These are phyloP conservation scores for Tiliacea aurago DNA, from an alignment of 2,888 invertebrate genomes.

Conservation along the genomic window DNA sequence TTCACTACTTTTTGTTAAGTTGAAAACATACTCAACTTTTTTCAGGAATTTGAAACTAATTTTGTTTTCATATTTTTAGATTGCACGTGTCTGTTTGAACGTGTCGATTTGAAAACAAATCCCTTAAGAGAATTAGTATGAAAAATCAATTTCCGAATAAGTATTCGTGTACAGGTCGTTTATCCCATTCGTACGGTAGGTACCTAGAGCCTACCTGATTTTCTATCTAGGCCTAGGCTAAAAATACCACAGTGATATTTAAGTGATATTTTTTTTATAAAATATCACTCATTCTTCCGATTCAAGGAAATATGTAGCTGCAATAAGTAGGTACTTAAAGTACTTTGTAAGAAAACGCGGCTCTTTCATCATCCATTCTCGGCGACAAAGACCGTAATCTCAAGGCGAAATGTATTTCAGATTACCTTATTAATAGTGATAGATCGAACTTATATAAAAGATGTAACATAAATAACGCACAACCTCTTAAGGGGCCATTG, in stretches of 20 bases:
- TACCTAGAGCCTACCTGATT: neutral
- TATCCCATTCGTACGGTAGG: neutral
- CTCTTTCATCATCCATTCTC: conserved; percentile 39
- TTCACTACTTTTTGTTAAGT: neutral
- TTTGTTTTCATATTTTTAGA: neutral
- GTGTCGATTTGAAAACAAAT: neutral
- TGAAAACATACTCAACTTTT: neutral
- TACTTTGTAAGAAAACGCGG: conserved; percentile 30
- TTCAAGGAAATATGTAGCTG: conserved; percentile 24
- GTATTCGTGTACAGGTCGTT: neutral
- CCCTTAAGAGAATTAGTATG: neutral
- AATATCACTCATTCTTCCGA: too few species aligned
- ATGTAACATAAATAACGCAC: too few species aligned
- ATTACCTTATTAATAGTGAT: conserved; percentile 6
- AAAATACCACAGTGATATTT: too few species aligned
- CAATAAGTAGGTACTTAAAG: neutral
- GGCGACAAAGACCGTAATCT: conserved; percentile 32
- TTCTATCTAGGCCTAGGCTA: neutral
- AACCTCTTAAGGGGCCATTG: too few species aligned
- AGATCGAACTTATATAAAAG: neutral
- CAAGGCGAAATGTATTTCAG: conserved; percentile 25
- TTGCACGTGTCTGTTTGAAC: neutral
- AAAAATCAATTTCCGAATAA: neutral
- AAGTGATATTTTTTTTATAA: too few species aligned
- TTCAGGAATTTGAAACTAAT: too few species aligned